phyloP scores from a whole-genome alignment of 2,797 vertebrate species.

The Emys orbicularis region DNA sequence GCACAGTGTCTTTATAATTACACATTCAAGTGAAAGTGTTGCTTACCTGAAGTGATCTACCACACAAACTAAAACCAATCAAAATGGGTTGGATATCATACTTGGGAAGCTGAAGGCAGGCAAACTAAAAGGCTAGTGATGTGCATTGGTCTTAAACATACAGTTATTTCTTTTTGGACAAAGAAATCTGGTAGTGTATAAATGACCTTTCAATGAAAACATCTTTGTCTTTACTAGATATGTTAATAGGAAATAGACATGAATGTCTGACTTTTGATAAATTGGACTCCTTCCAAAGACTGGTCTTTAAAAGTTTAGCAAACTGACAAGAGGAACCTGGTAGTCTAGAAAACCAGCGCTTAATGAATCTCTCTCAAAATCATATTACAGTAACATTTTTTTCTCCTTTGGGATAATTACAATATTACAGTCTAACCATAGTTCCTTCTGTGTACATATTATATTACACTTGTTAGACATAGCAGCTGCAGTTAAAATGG shows the following conservation, averaged over 20 bases:
- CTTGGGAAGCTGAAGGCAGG: not conserved
- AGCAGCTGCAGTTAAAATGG: constrained; percentile 57
- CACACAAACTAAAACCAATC: rapidly evolving
- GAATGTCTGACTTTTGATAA: constrained; percentile 60
- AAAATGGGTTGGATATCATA: not conserved
- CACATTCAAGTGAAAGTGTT: not conserved
- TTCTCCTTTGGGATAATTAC: constrained; percentile 65
- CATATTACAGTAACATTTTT: constrained; percentile 58
- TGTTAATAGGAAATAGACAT: constrained; percentile 46
- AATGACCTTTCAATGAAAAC: constrained; percentile 57
- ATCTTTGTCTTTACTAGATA: constrained; percentile 61
- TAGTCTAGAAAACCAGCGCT: constrained; percentile 52
- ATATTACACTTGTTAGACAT: constrained; percentile 18
- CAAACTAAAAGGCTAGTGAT: not conserved
- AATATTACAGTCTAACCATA: constrained; percentile 39
- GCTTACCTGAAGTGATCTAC: not conserved
- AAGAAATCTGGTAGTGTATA: constrained; percentile 31
- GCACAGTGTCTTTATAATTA: not conserved
- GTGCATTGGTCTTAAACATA: not conserved
- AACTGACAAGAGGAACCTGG: constrained; percentile 47
- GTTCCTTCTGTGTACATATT: constrained; percentile 30
- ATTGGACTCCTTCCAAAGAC: constrained; percentile 62
- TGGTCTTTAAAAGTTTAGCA: constrained; percentile 39
- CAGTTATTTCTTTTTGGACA: not conserved
- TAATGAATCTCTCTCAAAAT: constrained; percentile 66